These are phyloP conservation scores for Rhynchomys soricoides DNA, from an alignment of 2,113 vertebrate species.

Conservation along the genomic window DNA sequence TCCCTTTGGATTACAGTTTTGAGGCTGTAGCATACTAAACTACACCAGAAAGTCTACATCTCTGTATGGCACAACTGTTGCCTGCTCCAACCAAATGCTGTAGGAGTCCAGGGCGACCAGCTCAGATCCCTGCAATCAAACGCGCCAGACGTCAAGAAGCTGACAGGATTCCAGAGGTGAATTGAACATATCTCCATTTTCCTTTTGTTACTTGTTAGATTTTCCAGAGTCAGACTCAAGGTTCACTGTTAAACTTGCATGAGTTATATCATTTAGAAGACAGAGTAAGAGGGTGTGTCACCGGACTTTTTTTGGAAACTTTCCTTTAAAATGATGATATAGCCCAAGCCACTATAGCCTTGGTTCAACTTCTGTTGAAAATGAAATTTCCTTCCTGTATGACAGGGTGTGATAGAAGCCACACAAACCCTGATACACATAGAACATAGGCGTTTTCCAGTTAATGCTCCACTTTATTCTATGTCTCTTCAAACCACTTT, in stretches of 20 bases:
- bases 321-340: neutral
- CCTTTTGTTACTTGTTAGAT: neutral
- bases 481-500: slow-evolving; percentile 28
- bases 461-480: neutral
- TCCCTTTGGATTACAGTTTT: slow-evolving; percentile 21
- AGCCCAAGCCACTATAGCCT: neutral
- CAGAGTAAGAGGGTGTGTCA: no score
- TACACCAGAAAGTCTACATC: neutral
- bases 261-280: neutral
- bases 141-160: neutral
- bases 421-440: neutral
- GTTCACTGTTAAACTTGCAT: neutral
- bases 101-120: neutral
- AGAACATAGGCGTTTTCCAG: neutral
- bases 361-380: neutral
- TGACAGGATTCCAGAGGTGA: neutral
- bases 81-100: neutral
- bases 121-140: neutral
- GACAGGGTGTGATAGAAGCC: neutral
- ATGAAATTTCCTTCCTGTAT: slow-evolving; percentile 22
- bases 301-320: neutral
- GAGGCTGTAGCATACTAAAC: neutral
- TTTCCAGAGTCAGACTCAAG: neutral
- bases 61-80: neutral
- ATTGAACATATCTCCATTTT: neutral